Conservation (phyloP, 2,113 vertebrate genomes). For the human (Homo sapiens) region DNA sequence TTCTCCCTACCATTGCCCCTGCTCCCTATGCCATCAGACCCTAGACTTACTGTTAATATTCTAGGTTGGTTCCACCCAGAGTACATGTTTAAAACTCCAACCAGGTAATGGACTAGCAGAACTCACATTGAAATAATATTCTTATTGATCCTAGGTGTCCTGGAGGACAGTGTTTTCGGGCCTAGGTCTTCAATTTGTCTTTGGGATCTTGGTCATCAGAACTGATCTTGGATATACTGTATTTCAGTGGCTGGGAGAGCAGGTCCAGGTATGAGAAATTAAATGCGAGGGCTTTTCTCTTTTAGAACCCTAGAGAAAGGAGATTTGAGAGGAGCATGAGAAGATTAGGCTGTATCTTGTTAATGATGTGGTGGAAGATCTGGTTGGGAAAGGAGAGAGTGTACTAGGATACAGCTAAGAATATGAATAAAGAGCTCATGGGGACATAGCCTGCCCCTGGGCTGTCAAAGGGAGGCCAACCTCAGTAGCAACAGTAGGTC, state of each 20-base stretch:
- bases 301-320: background rate
- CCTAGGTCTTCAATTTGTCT: constrained; percentile 91
- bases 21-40: background rate
- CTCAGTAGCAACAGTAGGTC: background rate
- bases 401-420: background rate
- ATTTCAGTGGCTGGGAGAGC: constrained; percentile 93
- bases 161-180: constrained; percentile 94
- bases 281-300: background rate
- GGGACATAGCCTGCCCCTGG: background rate
- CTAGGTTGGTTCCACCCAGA: background rate
- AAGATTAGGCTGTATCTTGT: background rate
- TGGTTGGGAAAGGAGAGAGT: background rate
- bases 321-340: background rate
- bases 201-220: constrained; percentile 94
- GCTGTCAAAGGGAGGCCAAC: background rate
- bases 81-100: background rate
- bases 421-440: background rate
- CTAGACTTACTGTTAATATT: background rate
- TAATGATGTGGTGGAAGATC: background rate
- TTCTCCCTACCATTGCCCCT: background rate
- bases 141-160: constrained; percentile 85
- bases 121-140: constrained; percentile 8
- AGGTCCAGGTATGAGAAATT: constrained; percentile 90
- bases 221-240: constrained; percentile 89
- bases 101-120: background rate